Evolutionary conservation across 2,888 invertebrate species (phyloP), one percentile per base, ranked within the genome.

Genomic region (Heliconius cydno): DNA sequence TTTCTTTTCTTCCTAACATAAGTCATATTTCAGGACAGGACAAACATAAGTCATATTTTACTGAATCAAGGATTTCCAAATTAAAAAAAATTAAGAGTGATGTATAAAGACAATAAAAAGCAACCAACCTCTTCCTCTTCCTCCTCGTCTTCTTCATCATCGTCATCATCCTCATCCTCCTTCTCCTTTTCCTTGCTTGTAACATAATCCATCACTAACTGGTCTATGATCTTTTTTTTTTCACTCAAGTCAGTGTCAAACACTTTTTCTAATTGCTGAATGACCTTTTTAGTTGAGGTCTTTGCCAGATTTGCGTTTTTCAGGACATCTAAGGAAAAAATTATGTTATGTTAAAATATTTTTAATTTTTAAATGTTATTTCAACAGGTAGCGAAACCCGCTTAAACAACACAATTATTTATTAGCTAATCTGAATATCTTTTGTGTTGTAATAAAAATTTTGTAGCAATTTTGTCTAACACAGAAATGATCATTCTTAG

Each of bases 211-310:
- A 98, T 97, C 12, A 98, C 98, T 82, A 98, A 94, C 85, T 97
- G 96, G 89, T 98, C 98, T n/a, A 99, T 97, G 90, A 98, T 96
- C 89, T 97, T 97, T 92, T 98, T 98, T 86, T 98, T 97, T 73
- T 92, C 96, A 12, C 96, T 94, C 71, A 99, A 95, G 85, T 98
- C 98, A 75, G 96, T 95, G 63, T 96, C 97, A 13, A 98, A 95
- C 86, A 97, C 97, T 85, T 97, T 96, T 90, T 99, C 98, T 84
- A 99, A 94, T 87, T 97, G 97, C 89, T 97, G 97, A 71, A 98
- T 96, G 25, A 99, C 98, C 91, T 98, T 98, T 90, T 98, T 99
- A 12, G 98, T 97, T 6, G 99, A 98, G 84, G 98, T 97, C 77
- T 97, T 96, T 13, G 97, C 96, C 34, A 99, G 95, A 90, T 99